Conservation (phyloP, 2,888 invertebrate species). For the Meteorus colon region DNA sequence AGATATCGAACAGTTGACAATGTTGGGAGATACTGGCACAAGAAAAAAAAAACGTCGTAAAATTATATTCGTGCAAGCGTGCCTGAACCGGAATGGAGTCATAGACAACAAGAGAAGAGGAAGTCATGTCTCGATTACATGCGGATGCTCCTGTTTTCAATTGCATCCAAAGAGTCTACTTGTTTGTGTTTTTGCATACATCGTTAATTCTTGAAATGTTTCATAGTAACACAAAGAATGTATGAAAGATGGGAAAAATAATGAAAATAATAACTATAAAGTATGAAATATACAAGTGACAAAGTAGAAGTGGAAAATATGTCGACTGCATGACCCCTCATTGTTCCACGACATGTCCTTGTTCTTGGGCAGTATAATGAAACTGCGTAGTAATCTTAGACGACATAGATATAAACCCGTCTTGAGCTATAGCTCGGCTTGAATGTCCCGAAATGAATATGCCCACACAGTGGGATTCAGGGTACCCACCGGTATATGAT, state of each 20-base stretch:
- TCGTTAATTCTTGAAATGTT: conserved; percentile 24
- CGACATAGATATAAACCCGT: conserved; percentile 57
- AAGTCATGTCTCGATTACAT: conserved; percentile 42
- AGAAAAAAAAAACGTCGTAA: not conserved
- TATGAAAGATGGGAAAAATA: conserved; percentile 34
- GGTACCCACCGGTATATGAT: conserved; percentile 14
- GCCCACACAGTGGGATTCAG: conserved; percentile 47
- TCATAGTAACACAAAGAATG: conserved; percentile 34
- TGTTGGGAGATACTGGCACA: not conserved
- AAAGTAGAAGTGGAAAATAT: conserved; percentile 19
- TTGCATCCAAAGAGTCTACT: conserved; percentile 17
- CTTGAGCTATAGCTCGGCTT: conserved; percentile 60
- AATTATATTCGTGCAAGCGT: conserved; percentile 4
- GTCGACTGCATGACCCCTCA: not conserved
- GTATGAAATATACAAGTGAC: conserved; percentile 4
- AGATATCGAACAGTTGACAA: conserved; percentile 59
- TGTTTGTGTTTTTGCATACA: conserved; percentile 10
- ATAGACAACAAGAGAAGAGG: conserved; percentile 16
- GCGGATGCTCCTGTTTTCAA: conserved; percentile 35
- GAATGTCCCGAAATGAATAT: conserved; percentile 69
- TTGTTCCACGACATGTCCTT: conserved; percentile 1
- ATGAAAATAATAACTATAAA: conserved; percentile 18
- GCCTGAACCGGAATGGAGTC: conserved; percentile 21
- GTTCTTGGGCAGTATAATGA: conserved; percentile 62
- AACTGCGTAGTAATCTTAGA: conserved; percentile 67